Conservation (phyloP, 2,113 vertebrate genomes). For the Apodemus sylvaticus region DNA sequence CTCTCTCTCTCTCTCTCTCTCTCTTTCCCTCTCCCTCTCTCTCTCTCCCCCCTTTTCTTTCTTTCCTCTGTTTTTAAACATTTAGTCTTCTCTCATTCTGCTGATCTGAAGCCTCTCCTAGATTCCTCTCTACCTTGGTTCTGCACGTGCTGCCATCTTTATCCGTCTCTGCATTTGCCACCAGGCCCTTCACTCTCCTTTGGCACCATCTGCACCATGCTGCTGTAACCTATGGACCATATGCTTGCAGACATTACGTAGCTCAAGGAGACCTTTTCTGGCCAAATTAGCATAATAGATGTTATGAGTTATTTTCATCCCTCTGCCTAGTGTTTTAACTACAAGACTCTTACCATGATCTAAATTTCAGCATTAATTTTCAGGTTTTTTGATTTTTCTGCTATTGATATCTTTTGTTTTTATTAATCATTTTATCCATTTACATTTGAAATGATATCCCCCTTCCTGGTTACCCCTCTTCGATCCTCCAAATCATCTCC, state of each 20-base stretch:
- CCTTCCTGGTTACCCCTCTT: too few species aligned
- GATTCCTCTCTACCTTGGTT: too few species aligned
- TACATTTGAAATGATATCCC: too few species aligned
- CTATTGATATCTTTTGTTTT: too few species aligned
- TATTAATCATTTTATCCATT: too few species aligned
- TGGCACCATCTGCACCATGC: neutral
- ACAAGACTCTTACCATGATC: neutral
- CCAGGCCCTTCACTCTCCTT: neutral
- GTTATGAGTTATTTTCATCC: neutral
- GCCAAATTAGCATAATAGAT: neutral
- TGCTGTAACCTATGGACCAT: neutral
- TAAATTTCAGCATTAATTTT: neutral
- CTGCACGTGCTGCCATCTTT: rapidly evolving
- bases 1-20: too few species aligned
- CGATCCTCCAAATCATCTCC: too few species aligned
- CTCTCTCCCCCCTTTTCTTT: too few species aligned
- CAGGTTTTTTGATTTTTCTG: too few species aligned
- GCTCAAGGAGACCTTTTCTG: neutral
- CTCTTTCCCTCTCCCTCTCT: too few species aligned
- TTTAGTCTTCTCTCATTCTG: neutral
- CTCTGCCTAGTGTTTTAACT: neutral
- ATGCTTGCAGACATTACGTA: neutral
- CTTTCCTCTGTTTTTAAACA: neutral
- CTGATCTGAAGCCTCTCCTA: rapidly evolving
- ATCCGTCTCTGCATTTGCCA: rapidly evolving